phyloP scores from a whole-genome alignment of 2,888 invertebrate species.

The Spisula subtruncata region DNA sequence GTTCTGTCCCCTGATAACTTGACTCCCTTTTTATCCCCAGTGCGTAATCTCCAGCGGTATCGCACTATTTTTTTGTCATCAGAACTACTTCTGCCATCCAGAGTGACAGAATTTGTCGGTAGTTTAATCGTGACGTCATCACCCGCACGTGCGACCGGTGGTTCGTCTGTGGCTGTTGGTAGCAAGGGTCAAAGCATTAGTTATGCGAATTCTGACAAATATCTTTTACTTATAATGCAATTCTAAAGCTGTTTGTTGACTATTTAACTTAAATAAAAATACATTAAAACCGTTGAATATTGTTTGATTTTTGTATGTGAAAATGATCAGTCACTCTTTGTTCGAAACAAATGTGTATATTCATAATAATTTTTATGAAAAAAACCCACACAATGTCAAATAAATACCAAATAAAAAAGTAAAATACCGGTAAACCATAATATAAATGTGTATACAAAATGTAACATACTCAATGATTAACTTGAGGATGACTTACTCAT shows the following conservation, averaged over 20 bases:
- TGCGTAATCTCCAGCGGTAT: constrained; percentile 43
- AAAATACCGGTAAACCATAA: too few species aligned
- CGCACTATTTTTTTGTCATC: constrained; percentile 51
- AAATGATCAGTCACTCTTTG: too few species aligned
- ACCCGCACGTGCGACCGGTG: constrained; percentile 55
- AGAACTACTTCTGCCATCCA: constrained; percentile 44
- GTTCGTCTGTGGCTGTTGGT: constrained; percentile 47
- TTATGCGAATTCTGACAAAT: not conserved
- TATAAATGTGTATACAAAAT: too few species aligned
- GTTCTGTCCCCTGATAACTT: constrained; percentile 37
- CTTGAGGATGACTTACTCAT: not conserved
- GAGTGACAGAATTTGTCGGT: constrained; percentile 44
- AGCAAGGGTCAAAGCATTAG: constrained; percentile 31
- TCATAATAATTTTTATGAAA: too few species aligned
- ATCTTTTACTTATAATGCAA: constrained; percentile 1
- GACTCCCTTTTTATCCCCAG: constrained; percentile 28
- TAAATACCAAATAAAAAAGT: not conserved
- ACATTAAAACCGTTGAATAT: too few species aligned
- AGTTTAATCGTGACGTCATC: constrained; percentile 47
- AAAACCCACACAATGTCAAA: too few species aligned
- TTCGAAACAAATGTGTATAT: too few species aligned
- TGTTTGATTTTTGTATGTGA: too few species aligned
- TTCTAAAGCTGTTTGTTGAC: not conserved
- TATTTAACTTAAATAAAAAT: not conserved
- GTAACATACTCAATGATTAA: not conserved